Base-by-base conservation (phyloP, 2,113 vertebrate species). In the Lathamus discolor region DNA sequence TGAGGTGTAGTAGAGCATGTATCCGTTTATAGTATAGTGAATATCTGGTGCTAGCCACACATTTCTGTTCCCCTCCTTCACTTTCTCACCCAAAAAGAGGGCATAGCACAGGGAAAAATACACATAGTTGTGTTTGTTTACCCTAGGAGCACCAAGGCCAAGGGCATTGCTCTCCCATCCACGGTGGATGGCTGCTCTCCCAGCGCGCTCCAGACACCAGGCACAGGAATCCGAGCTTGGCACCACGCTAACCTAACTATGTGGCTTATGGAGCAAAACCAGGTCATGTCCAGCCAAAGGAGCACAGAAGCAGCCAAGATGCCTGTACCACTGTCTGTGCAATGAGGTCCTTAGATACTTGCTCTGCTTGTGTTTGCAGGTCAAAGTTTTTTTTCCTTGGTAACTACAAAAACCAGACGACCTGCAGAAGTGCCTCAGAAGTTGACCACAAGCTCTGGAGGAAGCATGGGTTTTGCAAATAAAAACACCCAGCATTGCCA, bases 221-320 rank as follows among this genome's bases (percentile, higher is more conserved):
- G 90, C 88, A 92, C 39, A 92, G 83, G 77, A 95, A 43, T 87
- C 51, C 0, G 0, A 82, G 74, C 57, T 89, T 95, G 94, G 94
- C 93, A 96, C 48, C 33, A 51, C 0, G 1, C 62, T 89, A 82
- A 91, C 91, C 67, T 62, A 95, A 41, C 81, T 89, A 89, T 92
- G 94, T 57, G 81, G 83, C 86, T 93, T 87, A 94, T 95, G 91
- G 81, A 95, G 70, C 39, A 92, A 95, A 91, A 89, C 13, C 31
- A 70, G 91, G 66, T 95, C 48, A 13, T 28, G 29, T 86, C 48
- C 62, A 51, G 91, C 94, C 93, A 95, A 91, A 48, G 91, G n/a
- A 49, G 66, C 39, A 75, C 39, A 83, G 25, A 55, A 70, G 57
- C 83, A 75, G 93, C 86, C 96, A 97, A 89, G 86, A 92, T 82